Evolutionary conservation across 2,888 invertebrate genomes (phyloP).

Genomic region (Balanococcus diminutus): DNA sequence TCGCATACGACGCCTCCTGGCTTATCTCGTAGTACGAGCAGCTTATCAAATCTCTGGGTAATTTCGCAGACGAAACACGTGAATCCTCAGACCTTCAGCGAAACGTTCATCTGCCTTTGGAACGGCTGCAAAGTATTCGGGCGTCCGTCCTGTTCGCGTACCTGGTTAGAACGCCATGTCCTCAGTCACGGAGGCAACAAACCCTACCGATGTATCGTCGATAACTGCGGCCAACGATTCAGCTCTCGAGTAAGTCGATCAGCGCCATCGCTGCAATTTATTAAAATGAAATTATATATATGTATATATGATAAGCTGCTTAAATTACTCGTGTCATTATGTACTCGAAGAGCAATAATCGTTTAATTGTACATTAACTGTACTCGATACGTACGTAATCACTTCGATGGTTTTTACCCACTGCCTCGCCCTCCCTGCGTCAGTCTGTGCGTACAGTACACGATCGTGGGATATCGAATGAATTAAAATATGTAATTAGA

Average conservation of each 20-base stretch:
- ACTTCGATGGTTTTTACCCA: not conserved
- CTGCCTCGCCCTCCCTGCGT: not conserved
- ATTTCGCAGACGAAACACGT: conserved; percentile 75
- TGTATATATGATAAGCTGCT: not conserved
- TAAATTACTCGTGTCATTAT: not conserved
- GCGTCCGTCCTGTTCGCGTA: conserved; percentile 86
- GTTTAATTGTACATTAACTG: not conserved
- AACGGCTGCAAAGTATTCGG: conserved; percentile 92
- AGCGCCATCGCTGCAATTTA: not conserved
- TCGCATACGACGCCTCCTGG: not conserved
- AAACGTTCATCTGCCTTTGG: conserved; percentile 91
- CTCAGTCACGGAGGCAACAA: conserved; percentile 90
- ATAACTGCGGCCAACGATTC: conserved; percentile 83
- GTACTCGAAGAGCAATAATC: not conserved
- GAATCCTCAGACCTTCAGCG: conserved; percentile 80
- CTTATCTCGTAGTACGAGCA: not conserved
- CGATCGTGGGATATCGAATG: conserved; percentile 6
- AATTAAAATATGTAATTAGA: conserved; percentile 7
- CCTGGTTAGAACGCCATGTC: conserved; percentile 93
- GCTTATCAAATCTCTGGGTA: too few relatives aligned
- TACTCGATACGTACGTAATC: not conserved
- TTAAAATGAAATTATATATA: too few relatives aligned
- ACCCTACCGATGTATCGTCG: conserved; percentile 94
- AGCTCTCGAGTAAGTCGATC: conserved; percentile 78
- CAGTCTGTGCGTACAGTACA: not conserved